Evolutionary conservation across 2,888 invertebrate genomes (phyloP), one percentile per base, ranked within the genome.

Genomic region (Teinopalpus imperialis): DNA sequence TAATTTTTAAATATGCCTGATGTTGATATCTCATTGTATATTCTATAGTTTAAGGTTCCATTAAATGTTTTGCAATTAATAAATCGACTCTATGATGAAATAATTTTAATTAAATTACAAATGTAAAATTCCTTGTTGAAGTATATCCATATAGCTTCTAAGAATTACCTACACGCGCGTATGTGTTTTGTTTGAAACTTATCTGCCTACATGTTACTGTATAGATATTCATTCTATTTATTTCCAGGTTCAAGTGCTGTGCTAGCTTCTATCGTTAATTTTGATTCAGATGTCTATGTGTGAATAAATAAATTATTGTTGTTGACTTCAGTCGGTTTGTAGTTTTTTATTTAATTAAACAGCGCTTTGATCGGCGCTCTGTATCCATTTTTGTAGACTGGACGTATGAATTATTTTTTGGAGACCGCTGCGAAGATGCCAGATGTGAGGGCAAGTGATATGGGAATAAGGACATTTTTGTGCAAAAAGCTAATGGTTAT

Each of bases 291-390:
- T 76, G 74, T 63, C 58, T 73, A 61, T 70, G 74, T 81, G 78
- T 82, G 80, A 76, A 78, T 59, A 69, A 81, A 79, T 85, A 86
- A 83, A 85, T 74, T 81, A 88, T 83, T 86, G 87, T 88, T 86
- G 87, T 87, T 87, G 85, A 76, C 77, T 56, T 53, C 51, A 43
- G 44, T 47, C 9, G 45, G 37, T 49, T 31, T 51, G 49, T 53
- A 46, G 29, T 30, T 35, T 12, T n/a, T 21, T 35, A 1, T 7
- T 10, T 2, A 8, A 9, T 18, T 7, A 1, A 9, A 3, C 6
- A 1, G 7, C 9, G n/a, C n/a, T n/a, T n/a, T n/a, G n/a, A n/a
- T n/a, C n/a, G n/a, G n/a, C n/a, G n/a, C n/a, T n/a, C n/a, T n/a
- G n/a, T n/a, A n/a, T n/a, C n/a, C n/a, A n/a, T n/a, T n/a, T n/a